Base-by-base conservation (phyloP, 2,888 invertebrate species). In the Hyppa rectilinea region DNA sequence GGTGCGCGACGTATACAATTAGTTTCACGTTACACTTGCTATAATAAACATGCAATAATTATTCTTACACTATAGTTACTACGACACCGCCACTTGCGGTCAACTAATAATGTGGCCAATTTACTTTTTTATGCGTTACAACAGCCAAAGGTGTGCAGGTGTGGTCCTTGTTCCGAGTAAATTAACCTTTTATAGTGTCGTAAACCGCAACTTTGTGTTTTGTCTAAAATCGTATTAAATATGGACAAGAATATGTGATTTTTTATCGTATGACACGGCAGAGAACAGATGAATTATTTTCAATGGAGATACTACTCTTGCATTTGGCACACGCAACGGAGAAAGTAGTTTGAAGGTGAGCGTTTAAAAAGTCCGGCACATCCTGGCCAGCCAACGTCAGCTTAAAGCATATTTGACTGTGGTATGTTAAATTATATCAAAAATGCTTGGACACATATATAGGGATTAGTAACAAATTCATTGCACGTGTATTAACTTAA, bases 11-110 rank as follows among this genome's bases (percentile, higher is more conserved):
- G 56, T 50, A n/a, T 69, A 74, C 68, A 75, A 71, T 72, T 83
- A 76, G 75, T 81, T 85, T 85, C 85, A 86, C 87, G 85, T 86
- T 87, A 84, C 85, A 81, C 66, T 87, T 82, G 71, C 75, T 63
- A 68, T 77, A 76, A 75, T 84, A 82, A 84, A 75, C 78, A 62
- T 75, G 62, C 68, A 70, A 63, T 87, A 83, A 87, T 84, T 79
- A 72, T 64, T 49, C 40, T 31, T 26, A 63, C 36, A 53, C 31
- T 72, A 26, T 38, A 52, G 68, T 71, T 55, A 59, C 60, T 65
- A 52, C 71, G 52, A 43, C 67, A 72, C 59, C 63, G 50, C 49
- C 50, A 36, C 49, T 23, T 26, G 10, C 53, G 31, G 23, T 38
- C 52, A 43, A 9, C 50, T 20, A 26, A 20, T 74, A 26, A 43